Percentiles rank a stretch among this genome's conserved stretches.
Evolutionary conservation across 2,888 invertebrate species (phyloP).

Genomic region (Philopedon plagiatum): DNA sequence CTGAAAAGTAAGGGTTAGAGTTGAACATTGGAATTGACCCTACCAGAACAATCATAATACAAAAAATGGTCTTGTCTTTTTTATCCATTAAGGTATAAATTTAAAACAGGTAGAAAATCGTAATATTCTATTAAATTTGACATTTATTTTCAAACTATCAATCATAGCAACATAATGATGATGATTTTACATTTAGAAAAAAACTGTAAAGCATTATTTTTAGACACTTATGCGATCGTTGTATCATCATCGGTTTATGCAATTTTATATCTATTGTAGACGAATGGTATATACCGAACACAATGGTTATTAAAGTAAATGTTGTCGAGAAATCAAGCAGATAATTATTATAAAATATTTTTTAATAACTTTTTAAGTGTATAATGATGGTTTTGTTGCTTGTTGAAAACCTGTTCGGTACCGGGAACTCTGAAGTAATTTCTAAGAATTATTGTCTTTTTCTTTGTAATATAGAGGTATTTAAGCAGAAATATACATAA

Average conservation of each 20-base stretch:
- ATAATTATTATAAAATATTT: neutral
- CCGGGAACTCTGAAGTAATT: neutral
- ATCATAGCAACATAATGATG: neutral
- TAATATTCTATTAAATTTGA: too few relatives aligned
- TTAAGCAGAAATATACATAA: too few relatives aligned
- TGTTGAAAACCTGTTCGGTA: neutral
- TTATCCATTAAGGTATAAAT: too few relatives aligned
- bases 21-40: too few relatives aligned
- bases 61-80: too few relatives aligned
- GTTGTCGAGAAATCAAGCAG: neutral
- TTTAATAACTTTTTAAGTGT: neutral
- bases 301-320: neutral
- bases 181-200: neutral
- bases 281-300: neutral
- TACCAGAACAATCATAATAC: too few relatives aligned
- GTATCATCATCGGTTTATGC: neutral
- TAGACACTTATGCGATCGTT: neutral
- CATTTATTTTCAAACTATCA: neutral
- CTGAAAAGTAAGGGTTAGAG: too few relatives aligned
- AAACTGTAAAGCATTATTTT: neutral
- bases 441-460: neutral
- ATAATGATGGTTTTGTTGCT: neutral
- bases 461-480: neutral
- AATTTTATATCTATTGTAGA: neutral
- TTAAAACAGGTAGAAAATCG: neutral